Conservation (phyloP, 2,888 invertebrate genomes). For the Chydorus sphaericus region DNA sequence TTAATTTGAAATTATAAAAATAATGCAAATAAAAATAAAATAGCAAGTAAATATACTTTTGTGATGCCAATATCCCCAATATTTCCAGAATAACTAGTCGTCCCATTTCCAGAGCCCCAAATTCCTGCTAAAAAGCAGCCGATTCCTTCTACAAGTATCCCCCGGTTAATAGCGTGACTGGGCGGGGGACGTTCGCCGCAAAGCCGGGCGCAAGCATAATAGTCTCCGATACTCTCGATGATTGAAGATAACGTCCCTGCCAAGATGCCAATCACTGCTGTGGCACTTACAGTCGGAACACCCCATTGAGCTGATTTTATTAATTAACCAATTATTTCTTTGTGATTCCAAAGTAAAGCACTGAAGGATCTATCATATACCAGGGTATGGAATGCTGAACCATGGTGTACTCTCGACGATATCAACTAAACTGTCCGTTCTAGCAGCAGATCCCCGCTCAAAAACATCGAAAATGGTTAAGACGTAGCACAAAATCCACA, state of each 20-base stretch:
- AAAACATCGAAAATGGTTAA: constrained; percentile 50
- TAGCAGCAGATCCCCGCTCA: constrained; percentile 47
- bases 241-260: constrained; percentile 26
- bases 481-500: constrained; percentile 59
- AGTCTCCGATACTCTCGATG: constrained; percentile 35
- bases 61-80: constrained; percentile 80
- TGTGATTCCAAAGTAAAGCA: too few relatives aligned
- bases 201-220: constrained; percentile 38
- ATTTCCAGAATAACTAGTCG: constrained; percentile 79
- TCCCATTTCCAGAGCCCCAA: constrained; percentile 74
- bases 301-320: constrained; percentile 30
- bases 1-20: constrained; percentile 25
- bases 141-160: constrained; percentile 67
- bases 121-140: constrained; percentile 70
- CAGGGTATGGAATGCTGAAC: constrained; percentile 68
- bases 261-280: constrained; percentile 27
- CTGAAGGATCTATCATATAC: too few relatives aligned
- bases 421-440: constrained; percentile 54
- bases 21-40: neutral
- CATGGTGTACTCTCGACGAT: constrained; percentile 58
- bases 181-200: constrained; percentile 68
- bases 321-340: too few relatives aligned
- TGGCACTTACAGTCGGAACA: constrained; percentile 24
- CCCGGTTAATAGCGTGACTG: constrained; percentile 71
- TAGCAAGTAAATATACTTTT: too few relatives aligned